Evolutionary conservation across 2,888 invertebrate genomes (phyloP).

Genomic region (Phorcus lineatus): DNA sequence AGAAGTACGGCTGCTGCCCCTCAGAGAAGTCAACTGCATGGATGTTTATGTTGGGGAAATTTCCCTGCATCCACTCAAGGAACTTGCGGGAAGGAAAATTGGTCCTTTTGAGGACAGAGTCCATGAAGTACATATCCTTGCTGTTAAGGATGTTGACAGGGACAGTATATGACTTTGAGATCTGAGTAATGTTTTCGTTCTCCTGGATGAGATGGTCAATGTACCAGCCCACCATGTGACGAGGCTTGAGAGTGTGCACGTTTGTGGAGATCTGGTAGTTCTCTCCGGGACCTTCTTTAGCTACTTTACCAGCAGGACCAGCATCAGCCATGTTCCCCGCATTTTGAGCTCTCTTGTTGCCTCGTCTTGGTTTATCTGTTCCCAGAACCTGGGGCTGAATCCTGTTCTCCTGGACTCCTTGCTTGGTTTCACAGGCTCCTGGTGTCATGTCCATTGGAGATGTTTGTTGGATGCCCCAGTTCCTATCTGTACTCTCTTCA

Average conservation of each 20-base stretch:
- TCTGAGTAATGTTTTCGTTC: constrained; percentile 70
- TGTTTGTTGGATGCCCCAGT: background rate
- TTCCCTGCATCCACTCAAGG: constrained; percentile 59
- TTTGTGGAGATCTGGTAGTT: constrained; percentile 26
- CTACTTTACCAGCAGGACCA: background rate
- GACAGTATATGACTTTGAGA: constrained; percentile 63
- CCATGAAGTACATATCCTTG: constrained; percentile 68
- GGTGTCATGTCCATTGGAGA: background rate
- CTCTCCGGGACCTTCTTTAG: background rate
- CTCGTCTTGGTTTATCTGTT: background rate
- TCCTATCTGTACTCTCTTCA: background rate
- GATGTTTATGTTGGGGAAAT: constrained; percentile 56
- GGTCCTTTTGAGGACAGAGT: constrained; percentile 52
- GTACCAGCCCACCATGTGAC: constrained; percentile 51
- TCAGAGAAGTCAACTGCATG: constrained; percentile 45
- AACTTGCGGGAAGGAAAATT: constrained; percentile 66
- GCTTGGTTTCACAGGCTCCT: background rate
- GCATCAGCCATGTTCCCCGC: background rate
- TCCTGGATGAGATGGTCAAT: constrained; percentile 68
- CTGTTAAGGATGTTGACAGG: constrained; percentile 66
- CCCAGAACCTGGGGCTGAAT: background rate
- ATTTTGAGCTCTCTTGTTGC: background rate
- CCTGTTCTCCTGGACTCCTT: background rate
- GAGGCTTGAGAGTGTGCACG: constrained; percentile 22
- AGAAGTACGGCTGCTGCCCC: constrained; percentile 27